phyloP scores from a whole-genome alignment of 2,797 vertebrate genomes.

The Micrastur ruficollis region DNA sequence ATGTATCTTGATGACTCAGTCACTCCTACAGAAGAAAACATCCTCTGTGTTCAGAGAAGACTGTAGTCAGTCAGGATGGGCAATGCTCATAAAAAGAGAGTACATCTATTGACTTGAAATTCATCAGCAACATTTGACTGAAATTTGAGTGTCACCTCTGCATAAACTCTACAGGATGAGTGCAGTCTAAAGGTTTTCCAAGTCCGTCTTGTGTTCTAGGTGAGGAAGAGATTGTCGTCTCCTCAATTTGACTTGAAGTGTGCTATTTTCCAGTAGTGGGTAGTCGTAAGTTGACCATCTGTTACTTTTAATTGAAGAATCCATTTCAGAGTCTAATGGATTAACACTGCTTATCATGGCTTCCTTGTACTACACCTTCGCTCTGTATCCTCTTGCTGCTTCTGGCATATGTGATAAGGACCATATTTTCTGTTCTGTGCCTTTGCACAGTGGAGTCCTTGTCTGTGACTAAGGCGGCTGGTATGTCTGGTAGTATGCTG shows the following conservation, averaged over 20 bases:
- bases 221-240: not conserved
- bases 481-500: not conserved
- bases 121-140: not conserved
- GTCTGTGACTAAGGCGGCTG: not conserved
- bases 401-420: not conserved
- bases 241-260: not conserved
- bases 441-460: not conserved
- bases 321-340: not conserved
- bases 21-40: not conserved
- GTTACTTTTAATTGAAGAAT: slow-evolving; percentile 5
- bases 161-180: not conserved
- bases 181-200: not conserved
- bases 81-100: not conserved
- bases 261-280: not conserved
- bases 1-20: not conserved
- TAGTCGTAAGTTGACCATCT: not conserved
- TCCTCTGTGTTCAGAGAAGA: not conserved
- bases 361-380: not conserved
- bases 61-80: not conserved
- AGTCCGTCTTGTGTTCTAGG: not conserved
- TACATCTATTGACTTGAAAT: not conserved
- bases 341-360: not conserved
- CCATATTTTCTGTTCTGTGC: not conserved
- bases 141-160: not conserved
- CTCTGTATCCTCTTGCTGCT: not conserved